phyloP scores from a whole-genome alignment of 2,888 invertebrate species.

The Leuctra nigra region DNA sequence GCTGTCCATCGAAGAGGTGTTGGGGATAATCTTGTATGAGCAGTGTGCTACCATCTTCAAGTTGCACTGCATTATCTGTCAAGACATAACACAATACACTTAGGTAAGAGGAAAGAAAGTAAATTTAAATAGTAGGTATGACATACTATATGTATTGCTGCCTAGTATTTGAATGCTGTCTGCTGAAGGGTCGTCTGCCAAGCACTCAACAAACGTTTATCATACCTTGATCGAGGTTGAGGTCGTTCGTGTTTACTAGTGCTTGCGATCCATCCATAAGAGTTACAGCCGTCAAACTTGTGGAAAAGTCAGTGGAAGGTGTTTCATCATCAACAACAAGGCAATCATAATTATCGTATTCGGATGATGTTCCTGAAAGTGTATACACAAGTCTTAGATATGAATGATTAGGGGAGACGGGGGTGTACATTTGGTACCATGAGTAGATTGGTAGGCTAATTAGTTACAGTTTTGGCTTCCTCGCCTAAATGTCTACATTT shows the following conservation, averaged over 20 bases:
- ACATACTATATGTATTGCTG: no score
- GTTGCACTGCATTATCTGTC: conserved; percentile 29
- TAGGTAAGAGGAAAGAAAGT: neutral
- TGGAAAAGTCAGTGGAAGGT: neutral
- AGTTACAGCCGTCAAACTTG: conserved; percentile 36
- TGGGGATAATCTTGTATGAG: conserved; percentile 35
- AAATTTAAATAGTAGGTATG: neutral
- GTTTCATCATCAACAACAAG: conserved; percentile 4
- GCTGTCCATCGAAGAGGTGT: conserved; percentile 34
- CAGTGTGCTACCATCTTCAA: conserved; percentile 37
- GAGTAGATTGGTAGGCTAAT: no score
- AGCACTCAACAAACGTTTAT: no score
- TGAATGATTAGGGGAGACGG: neutral
- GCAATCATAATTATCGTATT: conserved; percentile 6
- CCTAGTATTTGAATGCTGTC: no score
- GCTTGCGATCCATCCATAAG: conserved; percentile 40
- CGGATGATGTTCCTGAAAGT: neutral
- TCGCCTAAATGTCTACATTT: no score
- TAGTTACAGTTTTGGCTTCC: no score
- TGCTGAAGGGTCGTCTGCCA: no score
- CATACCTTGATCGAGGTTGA: conserved; percentile 13
- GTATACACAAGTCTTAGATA: neutral
- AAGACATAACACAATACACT: no score
- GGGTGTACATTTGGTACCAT: no score
- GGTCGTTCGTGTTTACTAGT: conserved; percentile 33